These are phyloP conservation scores for Pseudolaguvia tuberculata DNA, from an alignment of 2,113 vertebrate species.

Conservation along the genomic window DNA sequence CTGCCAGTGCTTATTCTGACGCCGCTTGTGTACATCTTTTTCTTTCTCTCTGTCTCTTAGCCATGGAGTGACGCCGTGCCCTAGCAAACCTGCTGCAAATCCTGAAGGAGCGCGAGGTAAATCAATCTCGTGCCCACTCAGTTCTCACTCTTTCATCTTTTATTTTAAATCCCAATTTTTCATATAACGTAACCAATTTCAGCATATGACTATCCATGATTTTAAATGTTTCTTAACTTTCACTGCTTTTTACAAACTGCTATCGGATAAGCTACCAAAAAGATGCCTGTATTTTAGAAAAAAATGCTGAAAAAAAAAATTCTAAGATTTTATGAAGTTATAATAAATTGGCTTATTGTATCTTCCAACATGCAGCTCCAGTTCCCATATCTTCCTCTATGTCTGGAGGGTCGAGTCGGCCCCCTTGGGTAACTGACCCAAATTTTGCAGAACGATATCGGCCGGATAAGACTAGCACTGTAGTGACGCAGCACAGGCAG, in stretches of 20 bases:
- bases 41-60: conserved; percentile 47
- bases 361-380: conserved; percentile 20
- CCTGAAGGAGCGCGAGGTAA: conserved; percentile 59
- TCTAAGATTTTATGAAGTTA: too few species aligned
- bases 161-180: neutral
- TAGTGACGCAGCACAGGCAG: conserved; percentile 91
- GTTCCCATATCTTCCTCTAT: conserved; percentile 9
- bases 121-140: neutral
- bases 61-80: conserved; percentile 61
- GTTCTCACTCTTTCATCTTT: neutral
- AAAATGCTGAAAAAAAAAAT: too few species aligned
- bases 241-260: too few species aligned
- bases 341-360: neutral
- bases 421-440: conserved; percentile 91
- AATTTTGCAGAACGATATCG: conserved; percentile 86
- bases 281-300: too few species aligned
- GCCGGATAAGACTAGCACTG: conserved; percentile 90
- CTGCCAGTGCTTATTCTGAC: conserved; percentile 29
- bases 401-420: conserved; percentile 73
- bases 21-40: conserved; percentile 47
- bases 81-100: conserved; percentile 64
- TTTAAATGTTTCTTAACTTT: neutral
- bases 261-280: too few species aligned
- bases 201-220: too few species aligned
- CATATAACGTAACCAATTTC: too few species aligned